Percentiles rank a stretch among this genome's conserved stretches.
Evolutionary conservation across 1,140 invertebrate species (phyloP).

Genomic region (Drosophila triauraria): DNA sequence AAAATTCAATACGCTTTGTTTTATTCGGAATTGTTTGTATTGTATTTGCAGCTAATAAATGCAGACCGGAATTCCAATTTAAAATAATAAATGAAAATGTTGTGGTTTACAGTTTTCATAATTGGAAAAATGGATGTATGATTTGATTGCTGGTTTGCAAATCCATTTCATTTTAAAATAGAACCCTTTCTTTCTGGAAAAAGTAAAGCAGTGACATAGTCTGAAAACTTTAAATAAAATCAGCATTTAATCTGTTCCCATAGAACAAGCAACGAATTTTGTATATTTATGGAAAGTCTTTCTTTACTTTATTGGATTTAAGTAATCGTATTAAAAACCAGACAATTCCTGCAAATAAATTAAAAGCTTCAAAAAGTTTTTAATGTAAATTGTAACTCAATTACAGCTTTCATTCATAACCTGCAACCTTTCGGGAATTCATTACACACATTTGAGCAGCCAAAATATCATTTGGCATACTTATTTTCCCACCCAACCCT

Average conservation of each 20-base stretch:
- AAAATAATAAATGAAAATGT: background rate
- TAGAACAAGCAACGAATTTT: background rate
- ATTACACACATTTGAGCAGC: slow-evolving; percentile 10
- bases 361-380: slow-evolving; percentile 1
- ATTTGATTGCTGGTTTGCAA: slow-evolving; percentile 1
- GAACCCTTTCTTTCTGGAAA: background rate
- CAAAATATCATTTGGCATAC: slow-evolving; percentile 9
- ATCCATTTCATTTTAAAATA: background rate
- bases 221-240: background rate
- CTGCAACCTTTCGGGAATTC: background rate
- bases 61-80: slow-evolving; percentile 8
- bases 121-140: slow-evolving; percentile 30
- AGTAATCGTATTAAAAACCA: background rate
- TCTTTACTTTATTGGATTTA: background rate
- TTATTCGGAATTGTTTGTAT: background rate
- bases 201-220: background rate
- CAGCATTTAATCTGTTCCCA: background rate
- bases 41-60: slow-evolving; percentile 1
- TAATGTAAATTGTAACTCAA: slow-evolving; percentile 12
- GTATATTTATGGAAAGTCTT: background rate
- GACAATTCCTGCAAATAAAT: background rate
- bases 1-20: slow-evolving; percentile 5
- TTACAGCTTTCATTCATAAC: background rate
- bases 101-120: slow-evolving; percentile 21
- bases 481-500: background rate